phyloP scores from a whole-genome alignment of 2,113 vertebrate species.

The Nycticryphes semicollaris region DNA sequence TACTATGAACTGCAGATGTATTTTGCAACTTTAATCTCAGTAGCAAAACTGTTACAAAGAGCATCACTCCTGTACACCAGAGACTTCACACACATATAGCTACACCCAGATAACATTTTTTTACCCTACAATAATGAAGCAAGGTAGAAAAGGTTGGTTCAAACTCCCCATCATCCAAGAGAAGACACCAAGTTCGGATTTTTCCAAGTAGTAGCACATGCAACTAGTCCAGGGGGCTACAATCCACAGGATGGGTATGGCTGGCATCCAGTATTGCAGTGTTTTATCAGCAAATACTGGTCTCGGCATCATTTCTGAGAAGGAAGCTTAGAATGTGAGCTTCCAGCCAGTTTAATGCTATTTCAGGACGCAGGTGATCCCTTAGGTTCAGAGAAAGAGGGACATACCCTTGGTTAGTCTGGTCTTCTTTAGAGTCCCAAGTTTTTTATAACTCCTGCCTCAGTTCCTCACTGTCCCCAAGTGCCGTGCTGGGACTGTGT shows the following conservation, averaged over 20 bases:
- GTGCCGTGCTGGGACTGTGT: not conserved
- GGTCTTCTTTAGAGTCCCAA: not conserved
- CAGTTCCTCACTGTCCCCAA: not conserved
- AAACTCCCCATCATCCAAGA: not conserved
- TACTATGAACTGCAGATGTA: not conserved
- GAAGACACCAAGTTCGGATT: not conserved
- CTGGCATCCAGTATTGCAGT: not conserved
- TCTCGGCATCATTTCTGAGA: not conserved
- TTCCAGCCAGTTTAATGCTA: not conserved
- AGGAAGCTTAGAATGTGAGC: not conserved
- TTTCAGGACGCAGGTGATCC: not conserved
- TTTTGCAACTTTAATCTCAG: not conserved
- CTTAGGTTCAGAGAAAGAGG: not conserved
- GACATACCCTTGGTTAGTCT: not conserved
- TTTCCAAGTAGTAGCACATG: accelerated
- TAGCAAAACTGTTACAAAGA: accelerated
- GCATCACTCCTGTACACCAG: not conserved
- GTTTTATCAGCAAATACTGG: not conserved
- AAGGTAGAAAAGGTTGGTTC: not conserved
- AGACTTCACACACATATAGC: not conserved
- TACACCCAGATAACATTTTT: not conserved
- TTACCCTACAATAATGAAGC: not conserved
- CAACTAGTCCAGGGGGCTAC: not conserved
- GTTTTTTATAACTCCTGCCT: not conserved
- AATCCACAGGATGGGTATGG: accelerated